Evolutionary conservation across 2,888 invertebrate genomes (phyloP).

Genomic region (Chrysomela aeneicollis): DNA sequence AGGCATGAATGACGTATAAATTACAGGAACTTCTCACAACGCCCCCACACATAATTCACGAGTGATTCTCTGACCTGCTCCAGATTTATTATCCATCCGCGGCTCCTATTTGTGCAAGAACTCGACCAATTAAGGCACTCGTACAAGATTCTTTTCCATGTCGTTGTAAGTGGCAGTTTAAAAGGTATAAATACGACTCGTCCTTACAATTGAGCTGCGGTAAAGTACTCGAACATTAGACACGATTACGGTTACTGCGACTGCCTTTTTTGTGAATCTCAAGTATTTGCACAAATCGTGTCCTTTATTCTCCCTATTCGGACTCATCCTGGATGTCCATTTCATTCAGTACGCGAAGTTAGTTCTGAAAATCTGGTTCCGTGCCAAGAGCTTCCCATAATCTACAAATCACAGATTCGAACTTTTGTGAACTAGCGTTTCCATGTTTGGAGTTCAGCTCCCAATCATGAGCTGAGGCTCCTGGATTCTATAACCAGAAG

Average conservation of each 20-base stretch:
- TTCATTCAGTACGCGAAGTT: background rate
- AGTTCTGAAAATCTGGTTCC: too few species aligned
- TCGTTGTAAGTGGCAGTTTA: slow-evolving; percentile 34
- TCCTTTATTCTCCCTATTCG: slow-evolving; percentile 26
- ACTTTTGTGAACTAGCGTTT: too few species aligned
- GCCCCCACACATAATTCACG: slow-evolving; percentile 15
- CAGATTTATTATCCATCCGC: slow-evolving; percentile 33
- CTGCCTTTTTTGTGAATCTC: slow-evolving; percentile 40
- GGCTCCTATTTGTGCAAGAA: slow-evolving; percentile 35
- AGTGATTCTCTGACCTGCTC: slow-evolving; percentile 30
- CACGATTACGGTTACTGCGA: slow-evolving; percentile 45
- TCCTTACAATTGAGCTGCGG: slow-evolving; percentile 43
- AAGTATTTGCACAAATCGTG: slow-evolving; percentile 46
- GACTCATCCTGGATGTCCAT: slow-evolving; percentile 14
- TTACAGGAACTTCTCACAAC: slow-evolving; percentile 15
- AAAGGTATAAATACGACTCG: slow-evolving; percentile 42
- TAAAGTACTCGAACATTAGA: slow-evolving; percentile 45
- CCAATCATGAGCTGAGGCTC: too few species aligned
- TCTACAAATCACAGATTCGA: too few species aligned
- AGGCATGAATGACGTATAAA: slow-evolving; percentile 4
- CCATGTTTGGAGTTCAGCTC: too few species aligned
- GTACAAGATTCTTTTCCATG: slow-evolving; percentile 34
- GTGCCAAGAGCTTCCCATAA: too few species aligned
- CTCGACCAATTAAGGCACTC: slow-evolving; percentile 40
- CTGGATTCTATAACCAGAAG: too few species aligned